These are phyloP conservation scores for Cyrtorhinus lividipennis DNA, from an alignment of 1,140 invertebrate genomes.

Conservation along the genomic window DNA sequence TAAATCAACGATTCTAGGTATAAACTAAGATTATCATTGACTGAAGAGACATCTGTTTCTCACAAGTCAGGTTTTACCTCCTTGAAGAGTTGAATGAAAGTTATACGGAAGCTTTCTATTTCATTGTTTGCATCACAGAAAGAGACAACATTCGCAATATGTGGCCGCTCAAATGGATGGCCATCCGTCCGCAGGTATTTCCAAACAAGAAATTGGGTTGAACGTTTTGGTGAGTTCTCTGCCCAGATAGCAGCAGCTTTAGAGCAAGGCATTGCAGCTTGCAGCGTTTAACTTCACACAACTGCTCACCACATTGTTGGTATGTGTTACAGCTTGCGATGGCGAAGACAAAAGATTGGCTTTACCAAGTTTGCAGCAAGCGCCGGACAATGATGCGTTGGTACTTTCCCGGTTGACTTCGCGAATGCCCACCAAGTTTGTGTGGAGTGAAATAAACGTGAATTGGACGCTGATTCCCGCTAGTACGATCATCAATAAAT, in stretches of 20 bases:
- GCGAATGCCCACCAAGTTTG: conserved; percentile 23
- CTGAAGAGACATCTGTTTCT: no score
- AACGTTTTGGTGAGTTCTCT: conserved; percentile 11
- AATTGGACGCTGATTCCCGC: conserved; percentile 24
- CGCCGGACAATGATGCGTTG: conserved; percentile 13
- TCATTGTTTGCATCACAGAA: no score
- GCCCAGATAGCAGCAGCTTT: no score
- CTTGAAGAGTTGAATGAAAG: no score
- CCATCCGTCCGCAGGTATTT: neutral
- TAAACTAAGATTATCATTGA: no score
- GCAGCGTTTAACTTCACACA: no score
- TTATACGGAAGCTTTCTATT: no score
- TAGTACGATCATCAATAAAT: conserved; percentile 23
- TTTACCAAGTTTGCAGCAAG: neutral
- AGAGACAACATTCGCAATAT: conserved; percentile 5
- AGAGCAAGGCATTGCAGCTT: no score
- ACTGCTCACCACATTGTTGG: no score
- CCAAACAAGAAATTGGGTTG: neutral
- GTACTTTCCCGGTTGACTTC: conserved; percentile 23
- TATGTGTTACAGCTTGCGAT: neutral
- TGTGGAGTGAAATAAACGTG: conserved; percentile 24
- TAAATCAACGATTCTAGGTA: no score
- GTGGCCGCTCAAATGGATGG: conserved; percentile 6
- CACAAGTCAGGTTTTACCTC: no score
- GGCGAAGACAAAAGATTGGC: neutral